Evolutionary conservation across 2,797 vertebrate species (phyloP).

Genomic region (Xiphophorus birchmanni): DNA sequence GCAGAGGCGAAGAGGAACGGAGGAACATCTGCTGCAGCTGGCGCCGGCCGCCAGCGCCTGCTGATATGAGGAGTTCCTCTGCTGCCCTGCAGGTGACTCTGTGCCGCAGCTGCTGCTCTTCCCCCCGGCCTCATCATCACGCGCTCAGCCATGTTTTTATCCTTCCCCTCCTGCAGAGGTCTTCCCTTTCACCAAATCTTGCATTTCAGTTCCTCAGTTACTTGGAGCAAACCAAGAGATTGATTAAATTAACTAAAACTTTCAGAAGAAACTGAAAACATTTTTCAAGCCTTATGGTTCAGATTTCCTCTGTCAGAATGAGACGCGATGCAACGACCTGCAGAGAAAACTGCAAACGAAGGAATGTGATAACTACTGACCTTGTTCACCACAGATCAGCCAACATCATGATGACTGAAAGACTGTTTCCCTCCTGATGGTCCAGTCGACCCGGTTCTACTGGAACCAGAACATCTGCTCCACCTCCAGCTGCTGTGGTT

Average conservation of each 20-base stretch:
- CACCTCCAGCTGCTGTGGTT: too few species aligned
- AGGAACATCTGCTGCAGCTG: conserved; percentile 41
- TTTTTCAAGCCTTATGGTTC: neutral
- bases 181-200: neutral
- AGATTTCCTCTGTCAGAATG: neutral
- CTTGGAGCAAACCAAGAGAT: neutral
- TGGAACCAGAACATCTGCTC: too few species aligned
- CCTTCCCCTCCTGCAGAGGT: neutral
- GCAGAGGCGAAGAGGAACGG: conserved; percentile 25
- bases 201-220: neutral
- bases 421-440: too few species aligned
- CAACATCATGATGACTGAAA: too few species aligned
- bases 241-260: neutral
- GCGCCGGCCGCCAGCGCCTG: neutral
- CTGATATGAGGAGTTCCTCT: neutral
- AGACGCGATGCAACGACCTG: neutral
- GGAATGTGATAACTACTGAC: neutral
- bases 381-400: neutral
- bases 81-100: neutral
- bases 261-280: neutral
- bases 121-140: neutral
- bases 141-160: neutral
- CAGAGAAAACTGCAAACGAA: neutral
- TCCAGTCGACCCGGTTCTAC: too few species aligned
- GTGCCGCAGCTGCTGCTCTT: neutral